Conservation (phyloP, 2,888 invertebrate genomes). For the Cyclophora albipunctata region DNA sequence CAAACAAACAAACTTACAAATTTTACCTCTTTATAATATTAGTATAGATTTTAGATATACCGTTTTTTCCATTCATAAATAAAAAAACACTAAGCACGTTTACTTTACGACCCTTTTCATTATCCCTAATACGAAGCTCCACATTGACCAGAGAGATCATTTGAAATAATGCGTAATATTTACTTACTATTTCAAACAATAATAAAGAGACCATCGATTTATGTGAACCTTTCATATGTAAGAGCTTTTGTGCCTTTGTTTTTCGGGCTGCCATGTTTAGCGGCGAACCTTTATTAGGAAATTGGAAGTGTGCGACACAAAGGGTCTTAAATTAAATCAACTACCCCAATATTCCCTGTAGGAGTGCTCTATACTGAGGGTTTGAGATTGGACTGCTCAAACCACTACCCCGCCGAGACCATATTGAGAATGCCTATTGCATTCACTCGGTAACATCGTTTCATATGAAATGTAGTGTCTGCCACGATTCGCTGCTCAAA, state of each 20-base stretch:
- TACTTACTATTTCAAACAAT: constrained; percentile 45
- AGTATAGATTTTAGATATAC: too few relatives aligned
- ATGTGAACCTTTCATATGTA: constrained; percentile 40
- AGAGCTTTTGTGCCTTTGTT: constrained; percentile 44
- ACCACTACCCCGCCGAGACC: constrained; percentile 21
- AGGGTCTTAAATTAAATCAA: constrained; percentile 67
- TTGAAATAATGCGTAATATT: constrained; percentile 32
- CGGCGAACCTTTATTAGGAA: constrained; percentile 53
- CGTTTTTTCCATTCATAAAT: too few relatives aligned
- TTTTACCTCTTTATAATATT: too few relatives aligned
- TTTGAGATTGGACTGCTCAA: constrained; percentile 26
- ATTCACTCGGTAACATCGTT: constrained; percentile 9
- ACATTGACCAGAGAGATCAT: constrained; percentile 24
- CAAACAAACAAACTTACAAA: too few relatives aligned
- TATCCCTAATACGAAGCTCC: constrained; percentile 23
- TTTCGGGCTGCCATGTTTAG: constrained; percentile 47
- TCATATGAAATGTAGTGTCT: background rate
- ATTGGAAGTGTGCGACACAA: constrained; percentile 61
- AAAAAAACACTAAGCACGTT: too few relatives aligned
- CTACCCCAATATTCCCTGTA: constrained; percentile 51
- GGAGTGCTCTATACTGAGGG: constrained; percentile 38
- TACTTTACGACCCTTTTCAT: constrained; percentile 19
- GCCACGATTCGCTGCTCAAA: constrained; percentile 16
- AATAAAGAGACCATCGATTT: constrained; percentile 47
- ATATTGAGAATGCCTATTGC: constrained; percentile 30